Base-by-base conservation (phyloP, 2,113 vertebrate genomes). In the Burhinus bistriatus region DNA sequence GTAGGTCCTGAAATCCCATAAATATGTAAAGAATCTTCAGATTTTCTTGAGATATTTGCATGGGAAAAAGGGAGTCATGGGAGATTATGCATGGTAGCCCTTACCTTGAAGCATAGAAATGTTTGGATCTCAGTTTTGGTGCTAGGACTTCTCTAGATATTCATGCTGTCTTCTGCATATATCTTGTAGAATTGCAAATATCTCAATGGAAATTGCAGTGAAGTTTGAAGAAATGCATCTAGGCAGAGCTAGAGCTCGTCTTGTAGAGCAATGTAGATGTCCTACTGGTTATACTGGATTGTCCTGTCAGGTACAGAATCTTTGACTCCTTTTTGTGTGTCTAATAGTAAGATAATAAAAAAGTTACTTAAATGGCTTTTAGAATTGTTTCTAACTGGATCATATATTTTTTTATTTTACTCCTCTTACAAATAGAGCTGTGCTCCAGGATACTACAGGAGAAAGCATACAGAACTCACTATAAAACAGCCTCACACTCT, bases 301-400 rank as follows among this genome's bases (percentile, higher is more conserved):
- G 75, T 99, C 99, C 9, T 99, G 99, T 91, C 99, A 99, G 99
- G 99, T 99, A 98, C 55, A 30, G 51, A 91, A 44, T 26, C 12
- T 25, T 69, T 80, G 25, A 68, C 66, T 69, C 14, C 15, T 62
- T 90, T 89, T 44, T 66, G 1, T 65, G 3, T 80, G 8, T 51
- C 8, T 79, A 54, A 68, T 51, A 59, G 7, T 59, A 19, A 25
- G 30, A 64, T 62, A 54, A 38, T 25, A 12, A 75, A 73, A 22
- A 51, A 57, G 3, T 4, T 26, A 49, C 15, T 85, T 58, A 55
- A 86, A 58, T 6, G 1, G 1, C 9, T 85, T 79, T 64, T 19
- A 5, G 20, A 81, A 72, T 75, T 49, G 11, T 27, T 91, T 54
- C 16, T 54, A 62, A n/a, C 20, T 42, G 5, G 34, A 23, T 34